Base-by-base conservation (phyloP, 2,797 vertebrate genomes). In the Coregonus sp. region DNA sequence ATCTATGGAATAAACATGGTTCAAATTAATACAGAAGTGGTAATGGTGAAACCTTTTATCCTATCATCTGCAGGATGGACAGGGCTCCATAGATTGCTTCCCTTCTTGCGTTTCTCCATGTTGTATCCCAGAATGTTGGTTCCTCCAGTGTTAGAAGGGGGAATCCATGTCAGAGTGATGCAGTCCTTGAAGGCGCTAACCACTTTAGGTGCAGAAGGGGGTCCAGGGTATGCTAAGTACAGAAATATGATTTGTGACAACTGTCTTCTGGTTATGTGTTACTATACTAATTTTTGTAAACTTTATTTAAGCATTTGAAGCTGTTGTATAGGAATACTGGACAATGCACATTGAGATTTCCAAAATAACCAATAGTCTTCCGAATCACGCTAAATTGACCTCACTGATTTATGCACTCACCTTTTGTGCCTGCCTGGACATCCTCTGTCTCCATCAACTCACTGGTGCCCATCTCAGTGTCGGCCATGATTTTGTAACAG, bases 91-190 rank as follows among this genome's bases (percentile, higher is more conserved):
- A 92, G 79, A 71, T 90, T 91, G 83, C 96, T 96, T 3, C 97
- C 97, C 74, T 94, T 96, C 90, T 97, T 97, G 85, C 96, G 94
- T 82, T 96, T 98, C 79, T 99, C 97, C 37, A 97, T 3, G 0
- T 94, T 86, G 81, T 97, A 98, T 52, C 97, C 97, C 73, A 95
- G 75, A 82, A 98, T 94, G 73, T 66, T 91, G 66, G 95, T 94
- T 18, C 93, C 93, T 68, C 96, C 95, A 0, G 93, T 94, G 78
- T 94, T 91, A 12, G 73, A 4, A 0, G 97, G 97, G 6, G 92
- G 90, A 35, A 75, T 80, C 98, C 97, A 98, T 6, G 93, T 76
- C 51, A 98, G 90, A 1, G 81, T 95, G 86, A 98, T 92, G 80
- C 89, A 90, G 79, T 94, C 75, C 81, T 90, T 97, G 81, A 92